phyloP scores from a whole-genome alignment of 2,113 vertebrate species.

The Urocolius indicus region DNA sequence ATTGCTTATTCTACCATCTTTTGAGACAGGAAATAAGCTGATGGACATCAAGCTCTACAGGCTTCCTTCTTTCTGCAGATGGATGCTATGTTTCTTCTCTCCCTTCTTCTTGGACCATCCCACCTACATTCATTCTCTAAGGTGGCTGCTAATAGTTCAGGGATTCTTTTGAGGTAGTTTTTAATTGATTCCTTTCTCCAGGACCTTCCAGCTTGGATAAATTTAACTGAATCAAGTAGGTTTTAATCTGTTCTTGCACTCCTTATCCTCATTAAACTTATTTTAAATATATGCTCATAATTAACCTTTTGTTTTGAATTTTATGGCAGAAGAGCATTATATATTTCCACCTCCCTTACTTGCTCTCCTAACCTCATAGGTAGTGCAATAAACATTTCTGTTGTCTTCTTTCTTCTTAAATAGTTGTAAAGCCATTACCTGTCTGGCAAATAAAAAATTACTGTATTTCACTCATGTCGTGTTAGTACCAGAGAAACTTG shows the following conservation, averaged over 20 bases:
- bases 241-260: not conserved
- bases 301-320: not conserved
- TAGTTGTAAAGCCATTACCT: not conserved
- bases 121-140: not conserved
- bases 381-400: not conserved
- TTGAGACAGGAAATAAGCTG: not conserved
- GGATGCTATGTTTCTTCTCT: not conserved
- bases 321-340: not conserved
- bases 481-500: conserved; percentile 8
- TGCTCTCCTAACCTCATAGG: not conserved
- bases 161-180: not conserved
- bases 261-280: not conserved
- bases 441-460: conserved; percentile 36
- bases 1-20: not conserved
- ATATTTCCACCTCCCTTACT: not conserved
- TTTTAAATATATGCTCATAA: not conserved
- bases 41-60: not conserved
- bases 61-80: not conserved
- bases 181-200: not conserved
- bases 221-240: not conserved
- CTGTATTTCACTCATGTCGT: conserved; percentile 9
- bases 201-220: not conserved
- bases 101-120: not conserved
- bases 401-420: not conserved
- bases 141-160: not conserved